phyloP scores from a whole-genome alignment of 1,140 invertebrate species.

The Neodiprion lecontei region DNA sequence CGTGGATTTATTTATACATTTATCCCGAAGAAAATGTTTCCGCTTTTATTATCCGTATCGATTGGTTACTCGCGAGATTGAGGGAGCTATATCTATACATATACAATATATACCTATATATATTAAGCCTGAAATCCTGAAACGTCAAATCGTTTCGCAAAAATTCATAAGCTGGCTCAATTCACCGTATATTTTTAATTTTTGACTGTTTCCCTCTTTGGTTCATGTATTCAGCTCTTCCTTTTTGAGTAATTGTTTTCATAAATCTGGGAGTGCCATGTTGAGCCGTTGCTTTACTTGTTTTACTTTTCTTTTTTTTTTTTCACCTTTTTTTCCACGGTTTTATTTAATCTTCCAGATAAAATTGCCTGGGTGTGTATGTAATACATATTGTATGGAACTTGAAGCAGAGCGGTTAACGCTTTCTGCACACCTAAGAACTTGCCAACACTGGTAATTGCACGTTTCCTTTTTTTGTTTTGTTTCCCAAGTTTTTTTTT shows the following conservation, averaged over 20 bases:
- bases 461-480: neutral
- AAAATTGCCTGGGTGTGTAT: neutral
- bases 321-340: neutral
- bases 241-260: no score
- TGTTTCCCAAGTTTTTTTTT: neutral
- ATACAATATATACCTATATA: no score
- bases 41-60: neutral
- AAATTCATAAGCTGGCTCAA: no score
- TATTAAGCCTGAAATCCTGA: no score
- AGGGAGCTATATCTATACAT: no score
- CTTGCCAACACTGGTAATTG: neutral
- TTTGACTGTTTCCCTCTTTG: no score
- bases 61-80: no score
- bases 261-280: no score
- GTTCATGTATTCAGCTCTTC: no score
- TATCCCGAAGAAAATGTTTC: neutral
- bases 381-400: conserved; percentile 6
- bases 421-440: neutral
- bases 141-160: no score
- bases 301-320: neutral
- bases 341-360: neutral
- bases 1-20: neutral
- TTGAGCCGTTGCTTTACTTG: neutral
- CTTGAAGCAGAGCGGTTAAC: neutral
- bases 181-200: no score